Evolutionary conservation across 2,797 vertebrate genomes (phyloP), one percentile per base, ranked within the genome.

Genomic region (Petrocephalus sullivani): DNA sequence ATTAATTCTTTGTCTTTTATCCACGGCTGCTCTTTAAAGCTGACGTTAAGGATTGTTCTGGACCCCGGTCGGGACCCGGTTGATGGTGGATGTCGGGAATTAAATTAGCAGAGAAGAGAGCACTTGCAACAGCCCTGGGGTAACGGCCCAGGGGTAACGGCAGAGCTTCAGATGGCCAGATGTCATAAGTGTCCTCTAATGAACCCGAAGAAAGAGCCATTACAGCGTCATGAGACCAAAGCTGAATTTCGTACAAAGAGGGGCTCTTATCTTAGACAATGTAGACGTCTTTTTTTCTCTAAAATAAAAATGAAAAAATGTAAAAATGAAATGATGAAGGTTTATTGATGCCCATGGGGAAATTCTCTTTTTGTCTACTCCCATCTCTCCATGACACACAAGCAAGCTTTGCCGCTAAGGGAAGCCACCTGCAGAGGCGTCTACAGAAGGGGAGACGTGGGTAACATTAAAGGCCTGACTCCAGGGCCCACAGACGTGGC

Each of bases 131-230:
- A 1, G 71, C 71, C 46, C 33, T 3, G 71, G 33, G 71, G 71
- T 78, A 78, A 78, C 41, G 71, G 71, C 71, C 46, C 33, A 8
- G 71, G 33, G 71, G 71, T 78, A 78, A 78, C 41, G 71, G 19
- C 37, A 78, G 71, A 78, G 33, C 71, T 78, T 78, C 71, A 78
- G 71, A 82, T 89, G 10, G 75, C 71, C 71, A 78, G 71, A 78
- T 78, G 71, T 46, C 71, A 19, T 78, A 78, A 78, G 33, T 78
- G 64, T 67, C 37, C 71, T 78, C 37, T 78, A 78, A 78, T 78
- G 71, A 78, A n/a, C 33, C 71, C 46, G 37, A 78, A 46, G 16
- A 46, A n/a, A 16, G 71, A 78, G 71, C 33, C 1, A 46, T 19
- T 4, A n/a, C 7, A 78, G 16, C 6, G 7, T 23, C 37, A 46